Percentiles rank a stretch among this genome's conserved stretches.
These are phyloP conservation scores for Sciurus vulgaris DNA, from an alignment of 2,797 vertebrate genomes.

Conservation along the genomic window DNA sequence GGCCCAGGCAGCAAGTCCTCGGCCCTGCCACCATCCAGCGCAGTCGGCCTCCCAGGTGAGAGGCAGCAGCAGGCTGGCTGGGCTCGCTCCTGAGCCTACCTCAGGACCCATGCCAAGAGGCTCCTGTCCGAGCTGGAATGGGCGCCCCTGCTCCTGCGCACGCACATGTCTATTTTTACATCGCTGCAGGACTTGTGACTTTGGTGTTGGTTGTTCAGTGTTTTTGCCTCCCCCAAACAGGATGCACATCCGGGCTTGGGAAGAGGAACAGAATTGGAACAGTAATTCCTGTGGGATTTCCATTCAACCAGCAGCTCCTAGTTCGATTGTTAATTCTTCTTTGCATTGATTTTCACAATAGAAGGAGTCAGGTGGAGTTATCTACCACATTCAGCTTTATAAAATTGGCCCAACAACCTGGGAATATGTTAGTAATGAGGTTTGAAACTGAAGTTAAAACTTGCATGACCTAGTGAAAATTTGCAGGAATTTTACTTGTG, in stretches of 20 bases:
- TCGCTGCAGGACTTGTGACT: fast-evolving
- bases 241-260: background rate
- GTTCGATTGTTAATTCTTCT: background rate
- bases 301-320: background rate
- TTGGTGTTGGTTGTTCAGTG: fast-evolving
- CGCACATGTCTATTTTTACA: fast-evolving
- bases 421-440: background rate
- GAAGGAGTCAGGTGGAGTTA: background rate
- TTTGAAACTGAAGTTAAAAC: background rate
- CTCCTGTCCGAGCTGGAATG: fast-evolving
- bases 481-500: too few relatives aligned
- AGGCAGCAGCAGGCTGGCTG: background rate
- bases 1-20: fast-evolving
- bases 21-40: fast-evolving
- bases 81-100: fast-evolving
- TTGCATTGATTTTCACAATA: background rate
- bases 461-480: background rate
- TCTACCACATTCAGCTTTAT: fast-evolving
- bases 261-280: too few relatives aligned
- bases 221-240: background rate
- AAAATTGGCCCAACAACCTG: too few relatives aligned
- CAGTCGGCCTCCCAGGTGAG: fast-evolving
- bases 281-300: background rate
- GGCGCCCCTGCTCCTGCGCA: background rate
- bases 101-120: fast-evolving